These are phyloP conservation scores for Bombus superbus DNA, from an alignment of 1,140 invertebrate genomes.

Conservation along the genomic window DNA sequence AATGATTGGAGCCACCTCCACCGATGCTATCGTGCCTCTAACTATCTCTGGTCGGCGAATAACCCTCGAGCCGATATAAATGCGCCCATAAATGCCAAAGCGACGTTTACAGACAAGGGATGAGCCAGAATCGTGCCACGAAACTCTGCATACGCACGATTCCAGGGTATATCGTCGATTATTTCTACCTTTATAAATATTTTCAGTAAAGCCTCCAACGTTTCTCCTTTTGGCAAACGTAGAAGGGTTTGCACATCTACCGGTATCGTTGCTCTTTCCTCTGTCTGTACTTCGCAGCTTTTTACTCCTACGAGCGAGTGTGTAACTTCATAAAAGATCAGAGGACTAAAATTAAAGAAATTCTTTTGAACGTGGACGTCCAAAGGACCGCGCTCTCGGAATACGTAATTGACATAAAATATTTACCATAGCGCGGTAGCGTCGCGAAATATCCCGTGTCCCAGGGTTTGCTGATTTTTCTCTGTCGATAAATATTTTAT, in stretches of 20 bases:
- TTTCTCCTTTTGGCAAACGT: neutral
- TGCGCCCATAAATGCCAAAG: conserved; percentile 69
- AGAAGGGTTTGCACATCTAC: neutral
- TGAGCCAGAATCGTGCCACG: neutral
- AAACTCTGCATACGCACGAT: neutral
- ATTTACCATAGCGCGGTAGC: conserved; percentile 20
- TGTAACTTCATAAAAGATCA: conserved; percentile 31
- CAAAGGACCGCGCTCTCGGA: conserved; percentile 22
- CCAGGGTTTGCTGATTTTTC: conserved; percentile 1
- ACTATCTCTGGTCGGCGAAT: conserved; percentile 57
- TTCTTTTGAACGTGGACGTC: conserved; percentile 38
- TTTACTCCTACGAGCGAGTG: neutral
- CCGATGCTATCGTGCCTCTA: conserved; percentile 68
- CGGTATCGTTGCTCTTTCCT: neutral
- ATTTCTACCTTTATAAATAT: neutral
- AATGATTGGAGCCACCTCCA: conserved; percentile 77
- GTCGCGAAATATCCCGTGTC: conserved; percentile 1
- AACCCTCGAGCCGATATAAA: conserved; percentile 59
- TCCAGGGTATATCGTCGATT: neutral
- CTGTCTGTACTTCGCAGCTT: neutral
- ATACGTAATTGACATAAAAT: conserved; percentile 49
- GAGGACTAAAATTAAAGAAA: conserved; percentile 39
- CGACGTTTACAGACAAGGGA: conserved; percentile 31
- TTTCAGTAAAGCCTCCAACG: neutral
- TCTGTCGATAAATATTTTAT: conserved; percentile 48